Percentiles rank a stretch among this genome's conserved stretches.
Conservation (phyloP, 1,140 invertebrate genomes). For the Antheraea pernyi region DNA sequence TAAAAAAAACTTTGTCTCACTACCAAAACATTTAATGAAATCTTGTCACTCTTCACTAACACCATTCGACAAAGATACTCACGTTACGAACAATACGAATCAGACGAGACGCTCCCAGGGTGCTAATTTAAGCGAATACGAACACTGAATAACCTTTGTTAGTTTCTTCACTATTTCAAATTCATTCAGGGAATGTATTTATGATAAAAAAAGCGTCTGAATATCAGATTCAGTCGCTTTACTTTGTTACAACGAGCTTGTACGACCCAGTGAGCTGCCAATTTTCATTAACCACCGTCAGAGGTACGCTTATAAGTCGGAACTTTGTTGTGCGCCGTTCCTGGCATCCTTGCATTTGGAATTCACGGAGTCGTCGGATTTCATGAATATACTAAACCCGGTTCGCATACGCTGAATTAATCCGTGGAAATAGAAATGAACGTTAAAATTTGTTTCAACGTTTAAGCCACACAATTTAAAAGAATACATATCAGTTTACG, state of each 20-base stretch:
- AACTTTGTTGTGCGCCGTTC: slow-evolving; percentile 46
- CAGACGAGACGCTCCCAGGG: background rate
- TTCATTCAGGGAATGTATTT: background rate
- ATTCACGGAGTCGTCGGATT: slow-evolving; percentile 56
- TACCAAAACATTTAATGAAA: too few species aligned
- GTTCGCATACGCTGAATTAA: slow-evolving; percentile 33
- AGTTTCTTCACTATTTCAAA: background rate
- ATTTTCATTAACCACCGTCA: slow-evolving; percentile 69
- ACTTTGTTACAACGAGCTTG: slow-evolving; percentile 35
- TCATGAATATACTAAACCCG: slow-evolving; percentile 41
- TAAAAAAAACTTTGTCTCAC: too few species aligned
- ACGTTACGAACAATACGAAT: too few species aligned
- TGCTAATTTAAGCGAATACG: background rate
- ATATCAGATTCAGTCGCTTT: background rate
- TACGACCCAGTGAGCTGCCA: slow-evolving; percentile 68
- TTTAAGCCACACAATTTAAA: slow-evolving; percentile 15
- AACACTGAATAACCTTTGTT: background rate
- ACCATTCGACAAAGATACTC: too few species aligned
- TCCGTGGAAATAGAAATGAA: slow-evolving; percentile 32
- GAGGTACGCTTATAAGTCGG: slow-evolving; percentile 50
- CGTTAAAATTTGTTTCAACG: slow-evolving; percentile 24
- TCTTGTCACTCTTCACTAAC: too few species aligned
- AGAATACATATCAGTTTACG: background rate
- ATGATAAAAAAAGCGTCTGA: slow-evolving; percentile 5
- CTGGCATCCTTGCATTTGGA: slow-evolving; percentile 55